phyloP scores from a whole-genome alignment of 1,140 invertebrate species.

The Paramacrobiotus metropolitanus region DNA sequence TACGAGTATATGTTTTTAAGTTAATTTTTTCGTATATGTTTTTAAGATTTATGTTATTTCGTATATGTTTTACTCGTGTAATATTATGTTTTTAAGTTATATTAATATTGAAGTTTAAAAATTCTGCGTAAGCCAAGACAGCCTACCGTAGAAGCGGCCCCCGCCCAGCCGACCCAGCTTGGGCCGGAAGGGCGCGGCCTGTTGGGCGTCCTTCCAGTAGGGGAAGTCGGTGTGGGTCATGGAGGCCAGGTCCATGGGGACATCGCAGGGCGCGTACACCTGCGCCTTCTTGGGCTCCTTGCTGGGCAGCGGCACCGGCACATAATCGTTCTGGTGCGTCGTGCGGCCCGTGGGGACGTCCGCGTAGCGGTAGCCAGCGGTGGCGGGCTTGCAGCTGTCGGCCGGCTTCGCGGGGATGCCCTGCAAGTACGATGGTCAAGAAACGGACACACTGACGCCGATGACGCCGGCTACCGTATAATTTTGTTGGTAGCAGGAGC shows the following conservation, averaged over 20 bases:
- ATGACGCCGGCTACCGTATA: neutral
- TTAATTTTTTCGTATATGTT: no score
- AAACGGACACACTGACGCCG: neutral
- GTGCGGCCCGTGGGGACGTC: neutral
- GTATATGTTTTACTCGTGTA: no score
- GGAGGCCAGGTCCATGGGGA: neutral
- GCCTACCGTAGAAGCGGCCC: neutral
- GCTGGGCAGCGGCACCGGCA: neutral
- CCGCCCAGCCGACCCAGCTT: neutral
- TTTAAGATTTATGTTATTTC: no score
- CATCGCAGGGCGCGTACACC: neutral
- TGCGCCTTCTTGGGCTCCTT: neutral
- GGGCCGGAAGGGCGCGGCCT: neutral
- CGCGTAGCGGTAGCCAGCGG: neutral
- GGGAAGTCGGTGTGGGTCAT: neutral
- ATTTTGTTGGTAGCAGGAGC: neutral
- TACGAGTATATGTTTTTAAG: no score
- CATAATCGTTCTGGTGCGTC: neutral
- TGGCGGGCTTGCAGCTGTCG: slow-evolving; percentile 1
- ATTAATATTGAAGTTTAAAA: no score
- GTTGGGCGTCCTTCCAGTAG: neutral
- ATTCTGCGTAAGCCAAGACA: no score
- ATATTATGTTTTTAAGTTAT: no score
- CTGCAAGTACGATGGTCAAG: neutral
- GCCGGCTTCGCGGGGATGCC: neutral